phyloP scores from a whole-genome alignment of 2,888 invertebrate species.

The Octonoba sinensis region DNA sequence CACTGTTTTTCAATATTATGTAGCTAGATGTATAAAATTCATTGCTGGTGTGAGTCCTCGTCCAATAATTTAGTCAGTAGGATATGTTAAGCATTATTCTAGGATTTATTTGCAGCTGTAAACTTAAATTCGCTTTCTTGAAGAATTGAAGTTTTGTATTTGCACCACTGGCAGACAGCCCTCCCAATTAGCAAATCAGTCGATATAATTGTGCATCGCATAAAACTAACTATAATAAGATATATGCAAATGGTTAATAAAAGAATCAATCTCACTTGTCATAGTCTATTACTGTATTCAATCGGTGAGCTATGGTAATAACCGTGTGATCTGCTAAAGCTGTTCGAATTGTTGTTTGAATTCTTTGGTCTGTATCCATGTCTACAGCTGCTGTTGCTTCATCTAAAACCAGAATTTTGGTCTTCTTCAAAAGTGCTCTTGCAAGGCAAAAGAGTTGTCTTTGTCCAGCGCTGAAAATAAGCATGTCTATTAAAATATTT shows the following conservation, averaged over 20 bases:
- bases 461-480: constrained; percentile 72
- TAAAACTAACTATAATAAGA: background rate
- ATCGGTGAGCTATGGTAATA: constrained; percentile 90
- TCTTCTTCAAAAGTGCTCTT: constrained; percentile 72
- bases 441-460: constrained; percentile 73
- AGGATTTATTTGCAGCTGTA: too few relatives aligned
- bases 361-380: constrained; percentile 74
- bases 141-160: too few relatives aligned
- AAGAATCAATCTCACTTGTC: constrained; percentile 72
- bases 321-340: constrained; percentile 90
- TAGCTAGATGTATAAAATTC: too few relatives aligned
- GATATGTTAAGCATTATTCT: too few relatives aligned
- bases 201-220: too few relatives aligned
- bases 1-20: too few relatives aligned
- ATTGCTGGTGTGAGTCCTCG: too few relatives aligned
- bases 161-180: too few relatives aligned
- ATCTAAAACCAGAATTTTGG: constrained; percentile 73
- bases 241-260: background rate
- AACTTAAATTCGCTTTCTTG: too few relatives aligned
- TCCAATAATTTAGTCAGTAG: too few relatives aligned
- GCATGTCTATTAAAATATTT: background rate
- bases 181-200: too few relatives aligned
- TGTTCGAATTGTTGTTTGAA: constrained; percentile 83
- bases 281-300: constrained; percentile 93
- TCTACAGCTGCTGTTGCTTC: constrained; percentile 76